Conservation (phyloP, 1,140 invertebrate species). For the Chymomyza costata region DNA sequence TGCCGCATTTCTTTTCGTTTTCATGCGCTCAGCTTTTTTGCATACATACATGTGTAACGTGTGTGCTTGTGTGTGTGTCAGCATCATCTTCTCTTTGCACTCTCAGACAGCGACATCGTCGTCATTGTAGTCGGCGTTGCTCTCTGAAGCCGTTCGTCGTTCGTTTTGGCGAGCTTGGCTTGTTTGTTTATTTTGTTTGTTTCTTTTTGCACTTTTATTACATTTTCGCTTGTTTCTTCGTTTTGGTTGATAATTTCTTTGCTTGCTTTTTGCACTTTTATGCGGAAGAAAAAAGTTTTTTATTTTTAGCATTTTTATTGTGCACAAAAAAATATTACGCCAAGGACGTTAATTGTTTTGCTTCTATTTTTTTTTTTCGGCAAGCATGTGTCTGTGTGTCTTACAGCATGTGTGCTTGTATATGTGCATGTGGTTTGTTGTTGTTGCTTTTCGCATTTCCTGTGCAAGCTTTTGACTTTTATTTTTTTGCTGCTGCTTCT, state of each 20-base stretch:
- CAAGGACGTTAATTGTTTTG: constrained; percentile 74
- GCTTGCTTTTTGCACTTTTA: constrained; percentile 55
- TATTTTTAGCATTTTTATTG: constrained; percentile 52
- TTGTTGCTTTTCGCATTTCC: constrained; percentile 6
- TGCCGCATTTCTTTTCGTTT: constrained; percentile 57
- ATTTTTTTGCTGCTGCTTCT: constrained; percentile 52
- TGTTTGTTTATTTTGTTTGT: constrained; percentile 52
- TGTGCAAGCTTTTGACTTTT: constrained; percentile 55
- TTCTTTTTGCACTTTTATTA: constrained; percentile 33
- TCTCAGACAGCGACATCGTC: constrained; percentile 31
- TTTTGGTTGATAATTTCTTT: constrained; percentile 52
- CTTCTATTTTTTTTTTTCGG: constrained; percentile 64
- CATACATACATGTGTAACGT: constrained; percentile 29
- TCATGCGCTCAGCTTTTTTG: constrained; percentile 15
- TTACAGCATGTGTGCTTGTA: constrained; percentile 5
- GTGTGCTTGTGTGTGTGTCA: constrained; percentile 17
- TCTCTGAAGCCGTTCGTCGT: constrained; percentile 16
- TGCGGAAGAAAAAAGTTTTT: constrained; percentile 59
- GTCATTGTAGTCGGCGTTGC: constrained; percentile 29
- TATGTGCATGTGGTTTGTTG: constrained; percentile 8
- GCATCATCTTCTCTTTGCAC: constrained; percentile 54
- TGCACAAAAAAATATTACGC: constrained; percentile 56
- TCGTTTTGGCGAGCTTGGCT: constrained; percentile 13
- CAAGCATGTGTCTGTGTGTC: constrained; percentile 24
- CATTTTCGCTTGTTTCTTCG: constrained; percentile 20